Evolutionary conservation across 2,113 vertebrate species (phyloP), one percentile per base, ranked within the genome.

Genomic region (Cyanistes caeruleus): DNA sequence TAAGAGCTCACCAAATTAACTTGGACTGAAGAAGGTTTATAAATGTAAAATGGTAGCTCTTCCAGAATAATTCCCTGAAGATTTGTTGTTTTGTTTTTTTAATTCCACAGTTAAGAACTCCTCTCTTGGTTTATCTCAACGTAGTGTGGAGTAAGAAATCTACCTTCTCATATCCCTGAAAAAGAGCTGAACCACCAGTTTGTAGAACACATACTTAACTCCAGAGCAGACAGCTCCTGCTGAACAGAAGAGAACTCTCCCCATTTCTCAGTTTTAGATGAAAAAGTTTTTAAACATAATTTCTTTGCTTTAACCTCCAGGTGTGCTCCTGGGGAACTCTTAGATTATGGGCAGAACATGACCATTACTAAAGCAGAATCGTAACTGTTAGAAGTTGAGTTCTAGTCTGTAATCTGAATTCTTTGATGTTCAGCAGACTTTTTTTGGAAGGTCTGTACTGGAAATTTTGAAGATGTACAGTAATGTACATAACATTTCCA

Each of bases 401-500:
- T 90, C 65, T 56, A 28, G 27, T 53, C 43, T 80, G 28, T 20
- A 82, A 52, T 28, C 44, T 16, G 64, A 87, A 20, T 28, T 77
- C 49, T 59, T 28, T 79, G 30, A 58, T 63, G 52, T 67, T 67
- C 48, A 83, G 43, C 11, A 46, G 56, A 58, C n/a, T 28, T 67
- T 67, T 88, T 67, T 22, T 58, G 9, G 13, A 49, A 67, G 30
- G 21, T 8, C 7, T 64, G 15, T 62, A 86, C 88, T 23, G 20
- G 80, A 88, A 94, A 62, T 35, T 59, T 5, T 43, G 49, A 59
- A 68, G 63, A 63, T 5, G 30, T 52, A 73, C 9, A 55, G 44
- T 11, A 15, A 83, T n/a, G 41, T 25, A 80, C 0, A 0, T 62
- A 30, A 39, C 1, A 14, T 28, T n/a, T 62, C 56, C 21, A 60